phyloP scores from a whole-genome alignment of 2,797 vertebrate species.

The Scolopax bukidnonensis region DNA sequence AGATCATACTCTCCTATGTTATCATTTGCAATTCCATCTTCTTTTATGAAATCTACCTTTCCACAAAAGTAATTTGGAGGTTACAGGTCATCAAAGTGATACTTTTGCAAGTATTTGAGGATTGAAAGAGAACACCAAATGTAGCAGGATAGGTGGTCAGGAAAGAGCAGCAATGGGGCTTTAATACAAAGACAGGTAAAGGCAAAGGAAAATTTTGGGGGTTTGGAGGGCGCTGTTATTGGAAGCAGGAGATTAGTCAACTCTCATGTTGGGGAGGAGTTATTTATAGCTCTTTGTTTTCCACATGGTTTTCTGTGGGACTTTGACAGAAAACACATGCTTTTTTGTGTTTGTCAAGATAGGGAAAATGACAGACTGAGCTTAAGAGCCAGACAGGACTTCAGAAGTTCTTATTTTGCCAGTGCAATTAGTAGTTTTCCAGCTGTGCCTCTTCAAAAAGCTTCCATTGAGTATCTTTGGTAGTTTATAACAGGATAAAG shows the following conservation, averaged over 20 bases:
- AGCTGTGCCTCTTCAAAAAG: neutral
- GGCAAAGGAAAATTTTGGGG: neutral
- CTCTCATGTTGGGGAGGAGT: neutral
- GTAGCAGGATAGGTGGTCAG: neutral
- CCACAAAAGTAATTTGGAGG: neutral
- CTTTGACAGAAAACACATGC: constrained; percentile 44
- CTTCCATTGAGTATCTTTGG: neutral
- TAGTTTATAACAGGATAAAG: neutral
- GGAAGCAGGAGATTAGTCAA: constrained; percentile 12
- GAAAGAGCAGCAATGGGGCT: neutral
- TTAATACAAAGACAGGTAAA: neutral
- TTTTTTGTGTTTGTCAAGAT: constrained; percentile 21
- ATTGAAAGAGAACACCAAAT: neutral
- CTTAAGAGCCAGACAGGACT: neutral
- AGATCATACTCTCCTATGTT: neutral
- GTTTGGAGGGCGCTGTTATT: neutral
- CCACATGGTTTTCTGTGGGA: constrained; percentile 51
- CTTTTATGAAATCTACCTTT: neutral
- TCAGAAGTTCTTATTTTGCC: neutral
- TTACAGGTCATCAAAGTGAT: neutral
- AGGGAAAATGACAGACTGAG: neutral
- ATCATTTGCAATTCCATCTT: neutral
- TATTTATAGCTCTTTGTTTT: constrained; percentile 65
- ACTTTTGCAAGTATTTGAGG: neutral
- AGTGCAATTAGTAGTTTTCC: neutral